Conservation (phyloP, 2,797 vertebrate genomes). For the Spheniscus humboldti region DNA sequence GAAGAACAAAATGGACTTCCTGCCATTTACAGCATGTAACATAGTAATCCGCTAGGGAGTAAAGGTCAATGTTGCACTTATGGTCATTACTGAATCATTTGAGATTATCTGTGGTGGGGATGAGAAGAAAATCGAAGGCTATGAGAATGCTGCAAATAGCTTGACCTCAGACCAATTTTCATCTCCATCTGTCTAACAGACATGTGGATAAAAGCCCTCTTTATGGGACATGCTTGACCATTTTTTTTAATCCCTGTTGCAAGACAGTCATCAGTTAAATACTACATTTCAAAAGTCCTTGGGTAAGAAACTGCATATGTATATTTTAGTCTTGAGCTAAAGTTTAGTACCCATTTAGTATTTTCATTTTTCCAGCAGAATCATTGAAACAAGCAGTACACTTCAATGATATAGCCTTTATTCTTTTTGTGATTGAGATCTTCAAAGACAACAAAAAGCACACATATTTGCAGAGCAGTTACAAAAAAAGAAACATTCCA, state of each 20-base stretch:
- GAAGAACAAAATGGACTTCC: slow-evolving; percentile 72
- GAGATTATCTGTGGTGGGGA: slow-evolving; percentile 72
- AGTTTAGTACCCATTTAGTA: not conserved
- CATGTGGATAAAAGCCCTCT: slow-evolving; percentile 59
- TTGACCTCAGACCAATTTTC: slow-evolving; percentile 77
- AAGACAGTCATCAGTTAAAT: slow-evolving; percentile 65
- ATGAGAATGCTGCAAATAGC: slow-evolving; percentile 73
- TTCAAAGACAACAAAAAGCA: slow-evolving; percentile 16
- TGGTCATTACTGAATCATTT: slow-evolving; percentile 79
- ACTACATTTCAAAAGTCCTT: slow-evolving; percentile 39
- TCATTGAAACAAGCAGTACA: not conserved
- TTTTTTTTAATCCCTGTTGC: slow-evolving; percentile 45
- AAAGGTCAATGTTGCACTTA: slow-evolving; percentile 79
- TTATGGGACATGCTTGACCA: slow-evolving; percentile 29
- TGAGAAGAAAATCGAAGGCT: slow-evolving; percentile 76
- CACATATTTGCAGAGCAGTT: not conserved
- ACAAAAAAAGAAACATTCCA: not conserved
- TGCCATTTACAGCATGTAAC: slow-evolving; percentile 76
- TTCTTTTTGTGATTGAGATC: not conserved
- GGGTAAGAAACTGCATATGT: not conserved
- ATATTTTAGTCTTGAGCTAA: not conserved
- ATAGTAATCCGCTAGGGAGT: slow-evolving; percentile 73
- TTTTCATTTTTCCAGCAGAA: slow-evolving; percentile 27
- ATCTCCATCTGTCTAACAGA: slow-evolving; percentile 74
- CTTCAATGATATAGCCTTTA: not conserved